These are phyloP conservation scores for Gasterosteus aculeatus DNA, from an alignment of 2,113 vertebrate species.

Conservation along the genomic window DNA sequence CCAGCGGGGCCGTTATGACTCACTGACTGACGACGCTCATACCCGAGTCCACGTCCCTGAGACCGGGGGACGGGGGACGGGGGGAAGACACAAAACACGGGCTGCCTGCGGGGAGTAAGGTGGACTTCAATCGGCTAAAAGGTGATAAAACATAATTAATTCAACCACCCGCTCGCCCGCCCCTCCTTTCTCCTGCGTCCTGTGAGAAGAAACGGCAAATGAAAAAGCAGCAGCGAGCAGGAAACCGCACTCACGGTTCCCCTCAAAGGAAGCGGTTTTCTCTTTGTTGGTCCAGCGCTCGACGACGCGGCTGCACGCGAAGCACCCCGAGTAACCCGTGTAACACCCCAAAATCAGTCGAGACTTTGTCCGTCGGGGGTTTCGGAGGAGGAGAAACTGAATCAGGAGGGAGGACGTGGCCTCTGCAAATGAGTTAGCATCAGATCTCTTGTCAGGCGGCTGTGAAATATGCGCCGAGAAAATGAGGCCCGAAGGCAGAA, in stretches of 20 bases:
- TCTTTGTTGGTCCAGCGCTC: too few species aligned
- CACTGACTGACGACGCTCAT: slow-evolving; percentile 18
- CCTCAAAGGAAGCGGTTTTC: slow-evolving; percentile 19
- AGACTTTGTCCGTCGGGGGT: slow-evolving; percentile 3
- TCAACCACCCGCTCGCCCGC: slow-evolving; percentile 58
- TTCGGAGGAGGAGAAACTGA: not conserved
- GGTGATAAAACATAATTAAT: slow-evolving; percentile 80
- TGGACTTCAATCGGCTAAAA: slow-evolving; percentile 79
- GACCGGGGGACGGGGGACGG: slow-evolving; percentile 50
- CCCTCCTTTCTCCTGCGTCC: not conserved
- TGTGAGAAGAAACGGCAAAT: slow-evolving; percentile 24
- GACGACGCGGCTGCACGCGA: too few species aligned
- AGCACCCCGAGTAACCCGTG: too few species aligned
- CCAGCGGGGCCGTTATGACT: slow-evolving; percentile 25
- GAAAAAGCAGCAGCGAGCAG: not conserved
- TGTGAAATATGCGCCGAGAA: slow-evolving; percentile 44
- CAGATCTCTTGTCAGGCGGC: slow-evolving; percentile 41
- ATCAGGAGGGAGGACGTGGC: not conserved
- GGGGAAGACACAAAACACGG: slow-evolving; percentile 64
- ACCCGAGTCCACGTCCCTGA: slow-evolving; percentile 48
- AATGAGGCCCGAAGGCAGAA: slow-evolving; percentile 43
- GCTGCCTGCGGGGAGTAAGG: slow-evolving; percentile 62
- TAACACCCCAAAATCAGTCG: not conserved
- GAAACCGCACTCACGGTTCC: slow-evolving; percentile 32
- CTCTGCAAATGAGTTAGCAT: slow-evolving; percentile 37